Base-by-base conservation (phyloP, 2,797 vertebrate genomes). In the Mus caroli region DNA sequence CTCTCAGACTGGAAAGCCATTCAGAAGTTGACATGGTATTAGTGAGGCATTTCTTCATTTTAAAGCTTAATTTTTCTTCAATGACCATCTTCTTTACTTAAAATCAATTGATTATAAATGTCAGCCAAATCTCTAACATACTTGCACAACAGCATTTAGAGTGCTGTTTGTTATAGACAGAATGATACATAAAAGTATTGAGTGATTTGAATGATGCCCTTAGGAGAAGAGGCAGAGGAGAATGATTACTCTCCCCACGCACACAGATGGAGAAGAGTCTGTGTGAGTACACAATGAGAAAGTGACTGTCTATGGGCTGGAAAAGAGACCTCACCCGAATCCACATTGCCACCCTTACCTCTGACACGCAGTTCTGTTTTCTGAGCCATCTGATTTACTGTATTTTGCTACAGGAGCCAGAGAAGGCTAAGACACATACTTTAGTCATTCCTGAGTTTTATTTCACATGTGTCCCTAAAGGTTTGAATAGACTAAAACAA, bases 131-230 rank as follows among this genome's bases (percentile, higher is more conserved):
- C 26, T 75, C 20, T 46, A 94, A 75, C 82, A 76, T 56, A 34
- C 12, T 87, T 86, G 67, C 10, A 83, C 4, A 89, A 31, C 2
- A 83, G 54, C 13, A 71, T 4, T 71, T 54, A 79, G 34, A 40
- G 28, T 88, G 92, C 12, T 80, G 3, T 88, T 95, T 92, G 14
- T 85, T 94, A 94, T 90, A 90, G 79, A 83, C 22, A 88, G 83
- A 8, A 46, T 92, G 58, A 84, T 24, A 92, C 9, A 77, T 34
- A 85, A 76, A 79, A 78, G 0, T 34, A 77, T 60, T 1, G 13
- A 69, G 13, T 86, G 43, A 86, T 52, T 52, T 69, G 62, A 86
- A 37, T 80, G 10, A 26, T 93, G 34, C 31, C 4, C 17, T 92
- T 88, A 54, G 43, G 86, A 77, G 19, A 97, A 78, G 40, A 79